Conservation (phyloP, 2,888 invertebrate species). For the Mellilla xanthometata region DNA sequence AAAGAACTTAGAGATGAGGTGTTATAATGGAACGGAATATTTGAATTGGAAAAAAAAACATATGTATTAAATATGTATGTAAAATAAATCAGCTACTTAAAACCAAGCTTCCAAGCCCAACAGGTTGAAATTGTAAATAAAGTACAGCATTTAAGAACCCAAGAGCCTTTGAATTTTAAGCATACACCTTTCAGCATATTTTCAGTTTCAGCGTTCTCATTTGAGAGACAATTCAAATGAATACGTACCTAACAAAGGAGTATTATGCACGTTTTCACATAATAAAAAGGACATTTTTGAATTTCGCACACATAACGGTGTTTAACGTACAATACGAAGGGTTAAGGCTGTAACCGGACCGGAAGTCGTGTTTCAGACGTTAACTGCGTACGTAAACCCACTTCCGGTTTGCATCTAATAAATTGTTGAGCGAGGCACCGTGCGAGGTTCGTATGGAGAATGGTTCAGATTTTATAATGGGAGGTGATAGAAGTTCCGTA, state of each 20-base stretch:
- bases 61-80: no score
- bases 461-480: slow-evolving; percentile 15
- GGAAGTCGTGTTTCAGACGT: slow-evolving; percentile 65
- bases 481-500: no score
- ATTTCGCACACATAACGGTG: slow-evolving; percentile 51
- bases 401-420: slow-evolving; percentile 61
- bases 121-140: no score
- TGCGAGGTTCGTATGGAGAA: slow-evolving; percentile 12
- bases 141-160: no score
- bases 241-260: slow-evolving; percentile 10
- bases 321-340: slow-evolving; percentile 41
- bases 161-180: slow-evolving; percentile 1
- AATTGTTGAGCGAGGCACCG: slow-evolving; percentile 38
- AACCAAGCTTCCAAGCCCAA: background rate
- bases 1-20: no score
- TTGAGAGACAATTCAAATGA: slow-evolving; percentile 18
- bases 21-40: no score
- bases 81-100: no score
- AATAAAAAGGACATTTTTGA: slow-evolving; percentile 44
- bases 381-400: slow-evolving; percentile 65
- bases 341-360: slow-evolving; percentile 62
- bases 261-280: slow-evolving; percentile 12
- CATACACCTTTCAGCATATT: slow-evolving; percentile 1
- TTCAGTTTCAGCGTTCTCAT: slow-evolving; percentile 4
- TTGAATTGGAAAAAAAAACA: no score